Evolutionary conservation across 1,140 invertebrate genomes (phyloP), one percentile per base, ranked within the genome.

Genomic region (Drosophila novamexicana): DNA sequence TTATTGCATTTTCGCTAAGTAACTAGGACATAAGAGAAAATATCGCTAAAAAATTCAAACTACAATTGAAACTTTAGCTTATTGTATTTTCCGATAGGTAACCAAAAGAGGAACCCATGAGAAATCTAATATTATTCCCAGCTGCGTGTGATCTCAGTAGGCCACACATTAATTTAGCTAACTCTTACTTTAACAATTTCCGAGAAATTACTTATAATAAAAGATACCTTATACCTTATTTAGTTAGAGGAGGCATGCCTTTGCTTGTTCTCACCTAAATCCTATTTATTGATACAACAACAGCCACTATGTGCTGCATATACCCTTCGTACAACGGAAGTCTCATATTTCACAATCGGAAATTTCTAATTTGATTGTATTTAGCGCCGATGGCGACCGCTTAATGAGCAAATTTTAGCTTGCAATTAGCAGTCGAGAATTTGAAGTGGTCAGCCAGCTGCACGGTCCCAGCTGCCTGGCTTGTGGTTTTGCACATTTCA

Each of bases 391-490:
- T 44, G 66, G 34, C 69, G 42, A 34, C 18, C 18, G 59, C 82
- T 78, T 88, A 85, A 85, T 85, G 82, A 85, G 79, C 79, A 88
- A 88, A 79, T 85, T 85, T 85, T 79, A 82, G 78, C 70, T 79
- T 82, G 80, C 82, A 88, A 88, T 86, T 86, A 88, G 83, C 59
- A 49, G 50, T 22, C 42, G 52, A 49, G 42, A 36, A 52, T 54
- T 58, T 40, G 16, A 22, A 14, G 12, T 37, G 22, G 63, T 29
- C 57, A 36, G 34, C 37, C 47, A 36, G 42, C 37, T 39, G 40
- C 22, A 34, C 34, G 44, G 40, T 54, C n/a, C 14, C 61, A 32
- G 40, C 52, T 67, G 71, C 45, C 16, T 49, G 47, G 49, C 72
- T 74, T 77, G 77, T 61, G 63, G 81, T 73, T 72, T 75, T 72